phyloP scores from a whole-genome alignment of 2,113 vertebrate genomes.

The Ageneiosus marmoratus region DNA sequence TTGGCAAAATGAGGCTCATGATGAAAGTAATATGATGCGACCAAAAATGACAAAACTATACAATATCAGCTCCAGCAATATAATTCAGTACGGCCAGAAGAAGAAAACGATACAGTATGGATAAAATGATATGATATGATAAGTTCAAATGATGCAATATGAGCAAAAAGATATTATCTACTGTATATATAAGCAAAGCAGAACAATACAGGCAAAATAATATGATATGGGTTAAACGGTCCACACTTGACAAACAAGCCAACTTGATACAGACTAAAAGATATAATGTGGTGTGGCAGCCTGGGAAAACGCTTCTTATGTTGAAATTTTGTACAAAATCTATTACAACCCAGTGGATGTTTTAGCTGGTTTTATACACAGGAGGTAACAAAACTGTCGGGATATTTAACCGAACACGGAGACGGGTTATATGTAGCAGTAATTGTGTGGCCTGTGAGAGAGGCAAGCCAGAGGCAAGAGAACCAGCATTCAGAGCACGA shows the following conservation, averaged over 20 bases:
- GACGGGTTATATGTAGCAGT: background rate
- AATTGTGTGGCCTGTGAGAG: slow-evolving; percentile 25
- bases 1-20: background rate
- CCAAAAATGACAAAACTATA: background rate
- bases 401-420: background rate
- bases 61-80: background rate
- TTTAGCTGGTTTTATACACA: slow-evolving; percentile 13
- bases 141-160: background rate
- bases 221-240: too few species aligned
- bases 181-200: too few species aligned
- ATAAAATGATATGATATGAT: background rate
- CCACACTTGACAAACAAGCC: background rate
- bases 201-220: too few species aligned
- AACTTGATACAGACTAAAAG: background rate
- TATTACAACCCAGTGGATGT: background rate
- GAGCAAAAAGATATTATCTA: background rate
- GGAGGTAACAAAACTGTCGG: background rate
- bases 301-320: background rate
- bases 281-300: background rate
- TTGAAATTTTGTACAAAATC: background rate
- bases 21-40: background rate
- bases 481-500: background rate
- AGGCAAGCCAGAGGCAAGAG: slow-evolving; percentile 23
- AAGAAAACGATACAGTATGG: background rate
- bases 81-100: background rate